Evolutionary conservation across 2,113 vertebrate genomes (phyloP).

Genomic region (Rhipidura dahli): DNA sequence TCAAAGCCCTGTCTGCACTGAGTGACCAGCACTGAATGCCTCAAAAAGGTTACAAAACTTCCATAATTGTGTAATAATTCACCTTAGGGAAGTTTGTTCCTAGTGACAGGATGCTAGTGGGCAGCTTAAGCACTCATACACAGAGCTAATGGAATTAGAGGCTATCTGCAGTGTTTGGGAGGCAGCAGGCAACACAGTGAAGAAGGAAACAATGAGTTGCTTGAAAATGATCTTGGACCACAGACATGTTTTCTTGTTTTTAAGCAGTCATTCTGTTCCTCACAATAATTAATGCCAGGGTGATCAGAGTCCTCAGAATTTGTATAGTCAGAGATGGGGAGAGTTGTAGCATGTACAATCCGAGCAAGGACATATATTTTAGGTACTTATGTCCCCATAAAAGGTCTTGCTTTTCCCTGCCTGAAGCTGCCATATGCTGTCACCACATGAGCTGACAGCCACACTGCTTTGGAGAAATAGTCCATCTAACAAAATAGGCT

Average conservation of each 20-base stretch:
- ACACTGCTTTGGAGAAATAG: not conserved
- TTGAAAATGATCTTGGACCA: slow-evolving; percentile 1
- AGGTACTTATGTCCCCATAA: not conserved
- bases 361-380: not conserved
- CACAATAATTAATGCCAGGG: slow-evolving; percentile 1
- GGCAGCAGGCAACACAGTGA: not conserved
- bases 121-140: not conserved
- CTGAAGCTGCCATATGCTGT: not conserved
- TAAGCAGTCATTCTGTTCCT: not conserved
- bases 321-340: not conserved
- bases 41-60: not conserved
- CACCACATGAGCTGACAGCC: not conserved
- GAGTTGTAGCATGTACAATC: not conserved
- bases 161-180: not conserved
- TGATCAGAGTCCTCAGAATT: not conserved
- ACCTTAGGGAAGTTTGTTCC: not conserved
- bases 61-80: not conserved
- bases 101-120: not conserved
- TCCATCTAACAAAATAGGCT: not conserved
- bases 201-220: not conserved
- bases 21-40: not conserved
- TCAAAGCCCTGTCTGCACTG: not conserved
- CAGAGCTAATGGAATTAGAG: not conserved
- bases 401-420: not conserved
- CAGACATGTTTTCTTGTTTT: not conserved